phyloP scores from a whole-genome alignment of 2,888 invertebrate genomes.

The Lottia gigantea region DNA sequence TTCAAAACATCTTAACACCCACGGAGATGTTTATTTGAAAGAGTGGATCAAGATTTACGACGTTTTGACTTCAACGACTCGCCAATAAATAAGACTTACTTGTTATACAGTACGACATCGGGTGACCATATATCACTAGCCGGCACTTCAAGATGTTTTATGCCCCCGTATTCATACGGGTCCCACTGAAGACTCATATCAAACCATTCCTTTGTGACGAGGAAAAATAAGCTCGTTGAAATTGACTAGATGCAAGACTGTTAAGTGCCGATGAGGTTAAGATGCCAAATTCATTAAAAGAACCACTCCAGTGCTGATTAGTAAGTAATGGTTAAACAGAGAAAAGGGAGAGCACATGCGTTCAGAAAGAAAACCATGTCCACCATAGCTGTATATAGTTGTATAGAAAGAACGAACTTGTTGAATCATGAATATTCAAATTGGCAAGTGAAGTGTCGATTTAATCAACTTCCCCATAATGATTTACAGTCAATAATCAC shows the following conservation, averaged over 20 bases:
- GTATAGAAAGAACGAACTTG: too few species aligned
- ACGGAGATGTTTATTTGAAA: too few species aligned
- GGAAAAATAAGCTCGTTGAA: not conserved
- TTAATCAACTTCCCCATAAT: too few species aligned
- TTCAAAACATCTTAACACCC: too few species aligned
- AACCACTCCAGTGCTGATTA: not conserved
- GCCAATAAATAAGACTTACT: conserved; percentile 51
- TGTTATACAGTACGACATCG: conserved; percentile 66
- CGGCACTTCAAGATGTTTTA: conserved; percentile 92
- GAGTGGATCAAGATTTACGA: not conserved
- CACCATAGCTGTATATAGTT: too few species aligned
- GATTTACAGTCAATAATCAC: too few species aligned
- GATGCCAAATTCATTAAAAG: too few species aligned
- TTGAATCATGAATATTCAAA: conserved; percentile 3
- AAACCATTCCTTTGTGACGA: conserved; percentile 55
- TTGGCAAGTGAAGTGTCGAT: too few species aligned
- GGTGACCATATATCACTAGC: conserved; percentile 75
- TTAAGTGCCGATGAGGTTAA: too few species aligned
- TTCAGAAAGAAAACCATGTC: not conserved
- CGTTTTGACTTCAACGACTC: not conserved
- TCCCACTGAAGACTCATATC: conserved; percentile 97
- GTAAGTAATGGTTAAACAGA: not conserved
- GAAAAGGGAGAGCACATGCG: not conserved
- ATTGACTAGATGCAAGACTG: too few species aligned
- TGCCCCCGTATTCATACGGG: conserved; percentile 92